Base-by-base conservation (phyloP, 2,113 vertebrate genomes). In the Sphyrna mokarran region DNA sequence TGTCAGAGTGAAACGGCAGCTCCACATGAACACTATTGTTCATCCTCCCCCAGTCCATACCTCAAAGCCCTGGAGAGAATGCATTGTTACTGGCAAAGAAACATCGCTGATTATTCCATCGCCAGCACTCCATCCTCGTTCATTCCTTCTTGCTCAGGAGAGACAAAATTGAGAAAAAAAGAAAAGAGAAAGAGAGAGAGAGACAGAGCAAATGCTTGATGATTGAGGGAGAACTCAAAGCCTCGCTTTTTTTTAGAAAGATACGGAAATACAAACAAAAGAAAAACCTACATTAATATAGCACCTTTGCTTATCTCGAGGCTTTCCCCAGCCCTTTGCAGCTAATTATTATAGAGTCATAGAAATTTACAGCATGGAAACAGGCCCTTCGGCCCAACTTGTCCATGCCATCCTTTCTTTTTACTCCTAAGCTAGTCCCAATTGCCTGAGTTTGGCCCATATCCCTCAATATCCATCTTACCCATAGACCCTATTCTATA, bases 1-100 rank as follows among this genome's bases (percentile, higher is more conserved):
- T 37, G 89, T 93, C 89, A 93, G 61, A 93, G 61, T 93, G 89
- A 68, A 37, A 66, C 6, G 61, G 89, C 89, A 93, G 89, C 61
- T 93, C n/a, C 89, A 66, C 89, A 93, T 93, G 68, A 68, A 37
- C 61, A 18, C 33, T 3, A 93, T 93, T 93, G 89, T 93, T 93
- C 89, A 37, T 66, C 89, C 37, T 29, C n/a, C 89, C 33, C 89
- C 89, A 66, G 22, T 29, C 61, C 61, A 8, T 22, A 93, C 20
- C 89, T 66, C 89, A 68, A n/a, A 37, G 89, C 89, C n/a, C 61
- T 37, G 9, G 33, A 68, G 33, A 68, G 61, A 93, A 61, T 18
- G 2, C n/a, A 5, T 63, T 66, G 61, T 83, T 5, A 0, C 18
- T 66, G 89, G 16, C 9, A 7, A 66, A 93, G 89, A 93, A 61